Percentiles rank a stretch among this genome's conserved stretches.
These are phyloP conservation scores for Dysidea cf. avara DNA, from an alignment of 37 sponge, comb jelly and placozoan species.

Conservation along the genomic window DNA sequence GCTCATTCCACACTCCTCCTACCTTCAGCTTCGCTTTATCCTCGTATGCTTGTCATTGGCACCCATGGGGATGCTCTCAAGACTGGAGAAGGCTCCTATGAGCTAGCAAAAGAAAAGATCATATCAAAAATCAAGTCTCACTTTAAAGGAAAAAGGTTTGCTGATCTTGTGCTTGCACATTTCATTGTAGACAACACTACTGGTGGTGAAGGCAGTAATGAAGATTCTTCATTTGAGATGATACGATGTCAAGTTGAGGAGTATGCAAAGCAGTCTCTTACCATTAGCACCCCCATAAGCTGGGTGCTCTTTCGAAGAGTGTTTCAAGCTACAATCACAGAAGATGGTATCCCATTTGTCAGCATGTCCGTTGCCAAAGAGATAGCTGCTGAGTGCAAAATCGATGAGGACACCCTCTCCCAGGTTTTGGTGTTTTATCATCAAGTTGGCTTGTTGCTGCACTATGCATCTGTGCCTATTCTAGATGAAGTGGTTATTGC, in stretches of 20 bases:
- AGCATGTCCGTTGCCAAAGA: background rate
- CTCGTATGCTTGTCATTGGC: slow-evolving; percentile 7
- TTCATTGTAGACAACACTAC: background rate
- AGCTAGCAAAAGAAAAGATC: background rate
- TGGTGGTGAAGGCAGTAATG: background rate
- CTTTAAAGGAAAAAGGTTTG: background rate
- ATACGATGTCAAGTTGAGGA: background rate
- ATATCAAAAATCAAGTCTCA: background rate
- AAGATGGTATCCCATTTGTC: slow-evolving; percentile 11
- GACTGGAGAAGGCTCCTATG: too few relatives aligned
- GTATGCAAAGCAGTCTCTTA: background rate
- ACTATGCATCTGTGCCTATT: slow-evolving; percentile 20
- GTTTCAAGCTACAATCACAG: slow-evolving; percentile 10
- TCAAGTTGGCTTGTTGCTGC: slow-evolving; percentile 45
- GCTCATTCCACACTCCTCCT: background rate
- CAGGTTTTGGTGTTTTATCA: slow-evolving; percentile 60
- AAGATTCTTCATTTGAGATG: background rate
- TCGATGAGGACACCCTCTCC: slow-evolving; percentile 6
- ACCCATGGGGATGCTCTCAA: slow-evolving; percentile 10
- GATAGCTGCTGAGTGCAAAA: slow-evolving; percentile 18
- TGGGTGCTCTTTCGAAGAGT: slow-evolving; percentile 56
- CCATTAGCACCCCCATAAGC: slow-evolving; percentile 35
- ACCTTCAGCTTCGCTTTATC: background rate
- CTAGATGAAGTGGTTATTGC: slow-evolving; percentile 17
- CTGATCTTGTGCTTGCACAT: background rate